phyloP scores from a whole-genome alignment of 2,797 vertebrate species.

The Taeniopygia guttata region DNA sequence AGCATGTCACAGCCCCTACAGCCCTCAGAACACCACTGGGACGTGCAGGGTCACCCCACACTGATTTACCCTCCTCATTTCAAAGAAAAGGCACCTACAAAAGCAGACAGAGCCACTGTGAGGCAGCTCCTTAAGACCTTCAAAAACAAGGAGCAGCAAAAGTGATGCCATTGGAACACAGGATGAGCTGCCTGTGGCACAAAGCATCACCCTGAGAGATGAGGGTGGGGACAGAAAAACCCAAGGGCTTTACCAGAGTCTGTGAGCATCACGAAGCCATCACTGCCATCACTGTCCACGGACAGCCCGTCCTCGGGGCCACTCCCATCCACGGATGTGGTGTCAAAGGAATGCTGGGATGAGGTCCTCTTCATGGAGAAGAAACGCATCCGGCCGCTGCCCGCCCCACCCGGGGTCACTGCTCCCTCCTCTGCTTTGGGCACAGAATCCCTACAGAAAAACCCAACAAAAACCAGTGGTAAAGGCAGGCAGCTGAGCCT shows the following conservation, averaged over 20 bases:
- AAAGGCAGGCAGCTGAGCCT: neutral
- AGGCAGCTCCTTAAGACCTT: neutral
- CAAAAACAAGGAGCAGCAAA: neutral
- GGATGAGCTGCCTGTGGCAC: neutral
- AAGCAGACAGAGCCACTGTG: neutral
- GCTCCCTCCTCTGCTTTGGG: constrained; percentile 80
- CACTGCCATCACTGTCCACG: constrained; percentile 89
- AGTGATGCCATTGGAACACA: neutral
- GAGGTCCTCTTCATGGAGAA: constrained; percentile 85
- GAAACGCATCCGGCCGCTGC: constrained; percentile 74
- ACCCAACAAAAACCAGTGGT: neutral
- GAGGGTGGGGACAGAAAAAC: neutral
- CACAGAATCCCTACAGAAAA: constrained; percentile 77
- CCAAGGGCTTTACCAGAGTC: constrained; percentile 81
- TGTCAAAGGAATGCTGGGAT: constrained; percentile 93
- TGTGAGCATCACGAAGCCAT: constrained; percentile 87
- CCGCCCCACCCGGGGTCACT: constrained; percentile 49
- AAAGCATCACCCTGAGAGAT: neutral
- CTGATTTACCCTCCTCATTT: neutral
- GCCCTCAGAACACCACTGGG: neutral
- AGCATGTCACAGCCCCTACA: neutral
- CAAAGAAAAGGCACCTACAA: neutral
- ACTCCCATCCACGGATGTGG: constrained; percentile 86
- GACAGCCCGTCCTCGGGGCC: constrained; percentile 90
- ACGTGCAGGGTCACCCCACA: neutral